phyloP scores from a whole-genome alignment of 2,888 invertebrate genomes.

The Augochlorella aurata region DNA sequence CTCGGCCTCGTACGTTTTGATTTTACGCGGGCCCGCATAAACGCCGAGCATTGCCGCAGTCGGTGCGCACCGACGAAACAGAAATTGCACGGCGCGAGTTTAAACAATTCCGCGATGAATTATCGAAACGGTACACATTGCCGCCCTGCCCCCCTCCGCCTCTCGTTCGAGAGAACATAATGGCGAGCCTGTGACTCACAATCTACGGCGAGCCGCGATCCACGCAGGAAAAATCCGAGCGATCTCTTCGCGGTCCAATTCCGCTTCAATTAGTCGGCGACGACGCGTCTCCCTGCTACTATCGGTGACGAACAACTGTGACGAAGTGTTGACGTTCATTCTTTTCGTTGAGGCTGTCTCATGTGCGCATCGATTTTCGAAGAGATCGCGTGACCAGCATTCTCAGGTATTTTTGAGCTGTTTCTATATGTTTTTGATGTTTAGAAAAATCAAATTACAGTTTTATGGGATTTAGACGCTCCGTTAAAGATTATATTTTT shows the following conservation, averaged over 20 bases:
- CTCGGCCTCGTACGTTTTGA: slow-evolving; percentile 24
- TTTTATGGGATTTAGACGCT: too few species aligned
- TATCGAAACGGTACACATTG: slow-evolving; percentile 5
- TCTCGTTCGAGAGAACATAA: neutral
- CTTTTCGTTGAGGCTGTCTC: neutral
- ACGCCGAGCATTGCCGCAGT: slow-evolving; percentile 4
- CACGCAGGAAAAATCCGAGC: neutral
- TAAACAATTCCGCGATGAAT: slow-evolving; percentile 33
- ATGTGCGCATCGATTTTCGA: neutral
- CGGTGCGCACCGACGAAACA: neutral
- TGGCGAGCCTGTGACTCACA: neutral
- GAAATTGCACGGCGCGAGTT: slow-evolving; percentile 18
- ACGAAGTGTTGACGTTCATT: neutral
- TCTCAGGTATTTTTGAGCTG: too few species aligned
- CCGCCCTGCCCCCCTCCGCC: neutral
- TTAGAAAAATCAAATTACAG: too few species aligned
- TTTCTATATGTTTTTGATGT: too few species aligned
- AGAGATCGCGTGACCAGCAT: neutral
- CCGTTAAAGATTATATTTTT: too few species aligned
- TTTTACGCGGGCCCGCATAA: slow-evolving; percentile 12
- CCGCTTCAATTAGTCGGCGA: slow-evolving; percentile 8
- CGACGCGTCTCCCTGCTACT: neutral
- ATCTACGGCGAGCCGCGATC: neutral
- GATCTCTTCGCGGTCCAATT: slow-evolving; percentile 7
- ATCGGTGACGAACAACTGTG: neutral